phyloP scores from a whole-genome alignment of 2,797 vertebrate species.

The Sebastes cheni region DNA sequence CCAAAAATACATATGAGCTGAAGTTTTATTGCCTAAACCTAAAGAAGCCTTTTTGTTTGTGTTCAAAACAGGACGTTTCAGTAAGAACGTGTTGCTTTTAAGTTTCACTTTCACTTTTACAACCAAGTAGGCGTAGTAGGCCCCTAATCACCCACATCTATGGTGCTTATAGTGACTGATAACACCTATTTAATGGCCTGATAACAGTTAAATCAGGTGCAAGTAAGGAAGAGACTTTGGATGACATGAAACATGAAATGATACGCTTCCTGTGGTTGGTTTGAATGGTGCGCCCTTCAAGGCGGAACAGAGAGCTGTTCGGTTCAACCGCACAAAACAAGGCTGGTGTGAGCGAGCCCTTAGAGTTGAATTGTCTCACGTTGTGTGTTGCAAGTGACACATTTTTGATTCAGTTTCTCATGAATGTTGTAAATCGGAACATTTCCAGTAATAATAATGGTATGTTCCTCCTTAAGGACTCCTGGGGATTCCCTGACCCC shows the following conservation, averaged over 20 bases:
- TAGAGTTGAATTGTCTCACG: background rate
- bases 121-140: too few species aligned
- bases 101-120: too few species aligned
- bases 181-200: too few species aligned
- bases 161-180: too few species aligned
- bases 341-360: background rate
- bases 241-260: background rate
- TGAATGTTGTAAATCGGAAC: background rate
- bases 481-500: constrained; percentile 24
- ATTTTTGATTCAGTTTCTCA: background rate
- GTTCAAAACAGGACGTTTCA: too few species aligned
- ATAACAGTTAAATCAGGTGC: too few species aligned
- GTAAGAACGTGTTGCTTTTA: too few species aligned
- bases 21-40: too few species aligned
- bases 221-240: too few species aligned
- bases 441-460: background rate
- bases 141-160: too few species aligned
- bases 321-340: background rate
- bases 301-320: background rate
- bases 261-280: background rate
- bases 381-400: background rate
- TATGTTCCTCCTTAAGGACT: background rate
- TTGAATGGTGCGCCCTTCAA: background rate
- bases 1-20: too few species aligned
- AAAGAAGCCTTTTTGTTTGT: too few species aligned